A percentile compares a stretch with the other conserved stretches of the same genome.
These are phyloP conservation scores for Pachliopta kotzebuea DNA, from an alignment of 2,888 invertebrate species.

Conservation along the genomic window DNA sequence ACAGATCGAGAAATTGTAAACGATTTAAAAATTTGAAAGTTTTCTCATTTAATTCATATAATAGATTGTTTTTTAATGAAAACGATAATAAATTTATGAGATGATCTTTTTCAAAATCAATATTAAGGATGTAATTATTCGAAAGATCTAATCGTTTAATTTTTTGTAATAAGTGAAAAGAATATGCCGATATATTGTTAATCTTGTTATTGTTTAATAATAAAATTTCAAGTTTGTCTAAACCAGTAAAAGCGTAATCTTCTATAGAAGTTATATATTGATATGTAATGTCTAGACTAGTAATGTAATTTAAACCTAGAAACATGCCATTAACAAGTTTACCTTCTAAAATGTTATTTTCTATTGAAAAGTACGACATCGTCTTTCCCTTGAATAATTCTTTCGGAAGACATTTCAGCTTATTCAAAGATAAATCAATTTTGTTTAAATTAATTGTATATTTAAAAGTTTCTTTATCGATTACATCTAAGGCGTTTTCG, in stretches of 20 bases:
- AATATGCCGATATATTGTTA: constrained; percentile 39
- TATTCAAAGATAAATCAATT: constrained; percentile 52
- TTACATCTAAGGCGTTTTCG: constrained; percentile 43
- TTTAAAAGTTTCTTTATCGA: constrained; percentile 43
- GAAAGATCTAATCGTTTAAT: constrained; percentile 53
- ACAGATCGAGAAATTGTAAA: constrained; percentile 54
- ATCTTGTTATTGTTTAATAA: constrained; percentile 53
- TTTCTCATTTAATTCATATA: constrained; percentile 45
- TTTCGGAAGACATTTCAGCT: constrained; percentile 46
- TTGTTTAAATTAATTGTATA: constrained; percentile 36
- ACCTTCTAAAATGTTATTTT: constrained; percentile 49
- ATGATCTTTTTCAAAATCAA: constrained; percentile 51
- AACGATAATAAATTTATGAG: constrained; percentile 46
- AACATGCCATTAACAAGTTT: constrained; percentile 49
- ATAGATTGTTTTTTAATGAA: constrained; percentile 46
- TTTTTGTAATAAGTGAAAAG: constrained; percentile 45
- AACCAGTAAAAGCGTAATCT: constrained; percentile 53
- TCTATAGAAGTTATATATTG: constrained; percentile 43
- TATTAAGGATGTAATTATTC: constrained; percentile 47
- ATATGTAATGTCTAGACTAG: constrained; percentile 11
- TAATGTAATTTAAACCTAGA: constrained; percentile 47
- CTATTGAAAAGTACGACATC: constrained; percentile 45
- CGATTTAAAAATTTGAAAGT: constrained; percentile 42
- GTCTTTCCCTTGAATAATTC: constrained; percentile 49
- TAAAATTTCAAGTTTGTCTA: constrained; percentile 42